Evolutionary conservation across 2,888 invertebrate species (phyloP), one percentile per base, ranked within the genome.

Genomic region (Augochlorella aurata): DNA sequence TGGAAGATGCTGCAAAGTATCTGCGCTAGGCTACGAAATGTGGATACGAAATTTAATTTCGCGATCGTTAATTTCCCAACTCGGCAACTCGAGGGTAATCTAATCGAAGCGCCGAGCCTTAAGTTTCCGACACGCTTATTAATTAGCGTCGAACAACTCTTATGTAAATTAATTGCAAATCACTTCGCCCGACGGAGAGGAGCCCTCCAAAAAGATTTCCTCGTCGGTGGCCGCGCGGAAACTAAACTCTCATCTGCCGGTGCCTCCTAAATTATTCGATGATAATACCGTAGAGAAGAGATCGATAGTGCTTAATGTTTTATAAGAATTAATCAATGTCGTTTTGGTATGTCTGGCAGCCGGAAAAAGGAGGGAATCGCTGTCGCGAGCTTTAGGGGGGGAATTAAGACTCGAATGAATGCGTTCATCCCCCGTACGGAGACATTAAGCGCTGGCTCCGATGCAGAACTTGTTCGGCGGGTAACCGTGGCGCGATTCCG

Each of bases 91-190:
- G 73, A 79, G 77, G 79, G 63, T 86, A 79, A 82, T 74, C 71
- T 82, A 81, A 87, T 84, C 83, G 80, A 84, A 87, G 81, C 52
- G 74, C 29, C 79, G 74, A 67, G 79, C 65, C 68, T 65, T 68
- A 81, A 85, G 79, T 82, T 86, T 74, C 77, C 79, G 81, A 81
- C 81, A 74, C 77, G 82, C 69, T 87, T 81, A 84, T 87, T 85
- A 84, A 87, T 87, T 84, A 82, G 61, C 77, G 84, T 72, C 63
- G 79, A 86, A 78, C 78, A 87, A 81, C 71, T 81, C 67, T 63
- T 78, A 77, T 68, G 85, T 82, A 82, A 88, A 85, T 85, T 88
- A 87, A 88, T 88, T 88, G 85, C 86, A 76, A 85, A 85, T 85
- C 83, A 87, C 75, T 71, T 58, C 65, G 67, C 69, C 65, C 71